These are phyloP conservation scores for Argya squamiceps DNA, from an alignment of 2,797 vertebrate genomes.

Conservation along the genomic window DNA sequence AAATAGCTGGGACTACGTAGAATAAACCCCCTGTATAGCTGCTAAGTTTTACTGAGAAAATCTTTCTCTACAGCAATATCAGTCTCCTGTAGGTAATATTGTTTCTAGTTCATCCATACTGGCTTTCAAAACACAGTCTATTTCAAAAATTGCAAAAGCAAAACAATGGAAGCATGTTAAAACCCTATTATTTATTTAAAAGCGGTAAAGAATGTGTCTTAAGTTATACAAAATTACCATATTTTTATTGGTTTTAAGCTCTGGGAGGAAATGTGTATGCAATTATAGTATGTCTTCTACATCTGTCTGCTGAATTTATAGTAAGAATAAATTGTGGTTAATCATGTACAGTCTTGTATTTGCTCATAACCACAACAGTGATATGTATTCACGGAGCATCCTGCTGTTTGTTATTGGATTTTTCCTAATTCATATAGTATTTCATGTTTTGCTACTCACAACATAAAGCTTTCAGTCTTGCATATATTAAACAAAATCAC, in stretches of 20 bases:
- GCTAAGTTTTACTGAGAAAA: conserved; percentile 53
- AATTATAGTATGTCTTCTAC: conserved; percentile 51
- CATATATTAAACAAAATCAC: conserved; percentile 25
- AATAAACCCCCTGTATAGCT: background rate
- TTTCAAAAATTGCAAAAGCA: conserved; percentile 50
- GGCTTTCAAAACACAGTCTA: conserved; percentile 24
- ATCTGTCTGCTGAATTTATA: conserved; percentile 51
- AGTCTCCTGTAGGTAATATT: conserved; percentile 9
- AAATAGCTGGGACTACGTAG: conserved; percentile 15
- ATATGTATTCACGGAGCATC: conserved; percentile 58
- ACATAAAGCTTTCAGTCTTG: conserved; percentile 30
- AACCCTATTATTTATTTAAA: conserved; percentile 59
- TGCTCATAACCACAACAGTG: conserved; percentile 63
- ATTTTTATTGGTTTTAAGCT: conserved; percentile 47
- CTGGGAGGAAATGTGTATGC: conserved; percentile 49
- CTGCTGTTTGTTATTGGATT: conserved; percentile 65
- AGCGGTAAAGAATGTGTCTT: conserved; percentile 43
- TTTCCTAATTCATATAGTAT: conserved; percentile 51
- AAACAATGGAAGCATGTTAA: conserved; percentile 13
- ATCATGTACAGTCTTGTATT: conserved; percentile 61
- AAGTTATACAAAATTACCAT: conserved; percentile 50
- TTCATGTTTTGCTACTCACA: conserved; percentile 50
- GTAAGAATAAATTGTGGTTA: conserved; percentile 68
- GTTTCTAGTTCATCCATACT: conserved; percentile 19
- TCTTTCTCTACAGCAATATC: conserved; percentile 29